A percentile compares a stretch with the other conserved stretches of the same genome.
phyloP scores from a whole-genome alignment of 2,888 invertebrate species.

The Pimpla rufipes region DNA sequence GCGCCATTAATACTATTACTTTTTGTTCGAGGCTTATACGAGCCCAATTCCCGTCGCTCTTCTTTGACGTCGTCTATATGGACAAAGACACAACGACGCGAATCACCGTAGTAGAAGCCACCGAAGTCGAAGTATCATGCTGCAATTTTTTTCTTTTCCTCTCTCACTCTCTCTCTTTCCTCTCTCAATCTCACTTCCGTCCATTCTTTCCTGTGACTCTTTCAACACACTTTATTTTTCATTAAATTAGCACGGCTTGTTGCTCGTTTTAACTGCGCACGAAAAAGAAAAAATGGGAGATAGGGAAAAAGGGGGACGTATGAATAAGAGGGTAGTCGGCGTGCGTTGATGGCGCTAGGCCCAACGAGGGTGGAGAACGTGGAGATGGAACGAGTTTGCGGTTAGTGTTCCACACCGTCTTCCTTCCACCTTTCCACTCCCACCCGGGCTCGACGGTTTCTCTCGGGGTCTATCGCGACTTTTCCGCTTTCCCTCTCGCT shows the following conservation, averaged over 20 bases:
- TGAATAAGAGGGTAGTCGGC: constrained; percentile 18
- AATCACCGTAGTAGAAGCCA: constrained; percentile 21
- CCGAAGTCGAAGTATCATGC: constrained; percentile 44
- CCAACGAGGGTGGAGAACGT: constrained; percentile 30
- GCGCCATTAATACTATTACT: constrained; percentile 68
- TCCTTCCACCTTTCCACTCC: constrained; percentile 37
- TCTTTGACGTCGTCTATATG: constrained; percentile 13
- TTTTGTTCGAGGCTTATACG: constrained; percentile 53
- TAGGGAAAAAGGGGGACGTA: constrained; percentile 20
- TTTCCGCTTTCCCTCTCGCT: constrained; percentile 22
- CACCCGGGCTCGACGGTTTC: constrained; percentile 33
- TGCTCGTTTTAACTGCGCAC: constrained; percentile 69
- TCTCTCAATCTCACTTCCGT: constrained; percentile 33
- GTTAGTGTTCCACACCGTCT: constrained; percentile 26
- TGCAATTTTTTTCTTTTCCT: constrained; percentile 36
- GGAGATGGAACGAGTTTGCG: constrained; percentile 43
- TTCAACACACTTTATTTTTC: constrained; percentile 61
- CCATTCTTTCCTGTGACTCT: constrained; percentile 50
- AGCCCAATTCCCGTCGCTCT: constrained; percentile 31
- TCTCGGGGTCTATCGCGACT: constrained; percentile 52
- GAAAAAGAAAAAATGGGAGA: neutral
- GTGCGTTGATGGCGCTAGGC: neutral
- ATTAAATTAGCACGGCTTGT: constrained; percentile 76
- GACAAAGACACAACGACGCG: constrained; percentile 28
- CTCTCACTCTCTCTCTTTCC: too few relatives aligned